A percentile compares a stretch with the other conserved stretches of the same genome.
phyloP scores from a whole-genome alignment of 2,113 vertebrate species.

The Chinchilla lanigera region DNA sequence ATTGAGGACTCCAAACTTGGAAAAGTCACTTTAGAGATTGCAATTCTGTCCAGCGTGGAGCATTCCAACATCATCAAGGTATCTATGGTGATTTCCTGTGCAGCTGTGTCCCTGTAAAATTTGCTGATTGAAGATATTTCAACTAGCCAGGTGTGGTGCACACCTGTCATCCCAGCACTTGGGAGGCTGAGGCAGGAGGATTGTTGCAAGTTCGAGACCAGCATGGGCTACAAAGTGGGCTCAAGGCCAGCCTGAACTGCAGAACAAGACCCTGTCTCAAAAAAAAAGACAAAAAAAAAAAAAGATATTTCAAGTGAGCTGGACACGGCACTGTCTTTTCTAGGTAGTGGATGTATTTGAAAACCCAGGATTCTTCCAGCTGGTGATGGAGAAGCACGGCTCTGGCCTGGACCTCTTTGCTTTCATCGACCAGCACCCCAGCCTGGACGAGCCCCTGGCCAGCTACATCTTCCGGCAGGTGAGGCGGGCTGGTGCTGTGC shows the following conservation, averaged over 20 bases:
- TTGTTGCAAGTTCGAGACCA: too few species aligned
- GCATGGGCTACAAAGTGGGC: too few species aligned
- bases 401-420: slow-evolving; percentile 95
- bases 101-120: fast-evolving
- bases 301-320: not conserved
- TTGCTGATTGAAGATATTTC: fast-evolving
- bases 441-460: slow-evolving; percentile 93
- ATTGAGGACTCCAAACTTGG: slow-evolving; percentile 93
- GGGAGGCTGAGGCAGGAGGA: too few species aligned
- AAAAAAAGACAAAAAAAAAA: too few species aligned
- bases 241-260: too few species aligned
- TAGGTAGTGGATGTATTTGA: slow-evolving; percentile 95
- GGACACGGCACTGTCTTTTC: not conserved
- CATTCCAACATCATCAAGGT: slow-evolving; percentile 96
- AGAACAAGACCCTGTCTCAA: too few species aligned
- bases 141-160: too few species aligned
- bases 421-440: slow-evolving; percentile 94
- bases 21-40: slow-evolving; percentile 93
- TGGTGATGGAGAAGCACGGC: slow-evolving; percentile 98
- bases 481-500: not conserved
- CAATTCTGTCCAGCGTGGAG: slow-evolving; percentile 91
- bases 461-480: slow-evolving; percentile 98
- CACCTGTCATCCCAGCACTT: too few species aligned
- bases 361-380: slow-evolving; percentile 94
- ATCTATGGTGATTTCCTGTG: not conserved